These are phyloP conservation scores for Notoglanidium macrostoma DNA, from an alignment of 2,797 vertebrate species.

Conservation along the genomic window DNA sequence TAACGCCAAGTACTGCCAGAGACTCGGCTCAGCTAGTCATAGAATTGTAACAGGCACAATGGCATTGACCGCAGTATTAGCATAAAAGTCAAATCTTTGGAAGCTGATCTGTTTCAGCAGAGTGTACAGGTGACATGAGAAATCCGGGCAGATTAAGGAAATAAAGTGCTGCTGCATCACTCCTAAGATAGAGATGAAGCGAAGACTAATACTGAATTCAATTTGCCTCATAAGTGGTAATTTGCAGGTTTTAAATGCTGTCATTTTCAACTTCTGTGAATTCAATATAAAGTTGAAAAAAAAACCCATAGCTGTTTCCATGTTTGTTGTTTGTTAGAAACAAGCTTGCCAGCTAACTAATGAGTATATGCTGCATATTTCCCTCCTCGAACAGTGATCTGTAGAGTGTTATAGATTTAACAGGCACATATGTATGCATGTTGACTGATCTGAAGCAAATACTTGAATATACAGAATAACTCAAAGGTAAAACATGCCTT, in stretches of 20 bases:
- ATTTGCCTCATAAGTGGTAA: neutral
- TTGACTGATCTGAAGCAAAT: no score
- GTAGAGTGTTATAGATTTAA: no score
- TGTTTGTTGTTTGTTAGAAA: neutral
- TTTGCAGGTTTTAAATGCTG: neutral
- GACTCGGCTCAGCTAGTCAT: neutral
- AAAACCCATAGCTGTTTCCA: neutral
- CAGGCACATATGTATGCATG: no score
- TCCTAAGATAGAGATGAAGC: neutral
- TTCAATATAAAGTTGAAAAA: neutral
- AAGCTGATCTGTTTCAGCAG: neutral
- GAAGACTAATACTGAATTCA: neutral
- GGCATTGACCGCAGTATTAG: neutral
- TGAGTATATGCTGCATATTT: neutral
- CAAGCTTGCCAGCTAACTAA: neutral
- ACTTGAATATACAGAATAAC: neutral
- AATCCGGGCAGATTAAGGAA: neutral
- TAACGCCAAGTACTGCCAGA: neutral
- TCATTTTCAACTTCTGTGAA: neutral
- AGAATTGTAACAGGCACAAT: neutral
- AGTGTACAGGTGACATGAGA: neutral
- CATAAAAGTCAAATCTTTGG: neutral
- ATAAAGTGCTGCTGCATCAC: neutral
- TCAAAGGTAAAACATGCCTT: neutral
- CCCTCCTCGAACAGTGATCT: no score